These are phyloP conservation scores for Coregonus suidteri DNA, from an alignment of 2,797 vertebrate species.

Conservation along the genomic window DNA sequence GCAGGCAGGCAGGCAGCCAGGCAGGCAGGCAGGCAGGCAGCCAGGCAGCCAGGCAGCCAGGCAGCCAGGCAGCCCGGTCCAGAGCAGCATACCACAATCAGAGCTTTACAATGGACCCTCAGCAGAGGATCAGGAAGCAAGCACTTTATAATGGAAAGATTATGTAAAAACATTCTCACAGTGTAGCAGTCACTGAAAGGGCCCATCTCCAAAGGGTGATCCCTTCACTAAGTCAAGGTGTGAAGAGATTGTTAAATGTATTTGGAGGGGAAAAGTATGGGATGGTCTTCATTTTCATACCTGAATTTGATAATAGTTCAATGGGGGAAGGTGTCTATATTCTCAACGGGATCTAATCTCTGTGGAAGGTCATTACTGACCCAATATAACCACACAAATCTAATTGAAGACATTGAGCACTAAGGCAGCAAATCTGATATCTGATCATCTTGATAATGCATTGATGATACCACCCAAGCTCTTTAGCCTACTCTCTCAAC, in stretches of 20 bases:
- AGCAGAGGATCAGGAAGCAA: constrained; percentile 32
- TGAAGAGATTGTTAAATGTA: constrained; percentile 1
- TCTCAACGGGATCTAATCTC: too few relatives aligned
- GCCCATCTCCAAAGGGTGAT: not conserved
- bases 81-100: not conserved
- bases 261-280: too few relatives aligned
- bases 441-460: constrained; percentile 64
- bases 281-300: too few relatives aligned
- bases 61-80: not conserved
- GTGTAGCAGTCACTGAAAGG: constrained; percentile 13
- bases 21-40: too few relatives aligned
- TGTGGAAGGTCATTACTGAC: too few relatives aligned
- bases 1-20: too few relatives aligned
- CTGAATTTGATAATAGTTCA: too few relatives aligned
- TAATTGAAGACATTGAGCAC: constrained; percentile 36
- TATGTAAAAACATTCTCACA: constrained; percentile 43
- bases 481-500: too few relatives aligned
- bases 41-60: too few relatives aligned
- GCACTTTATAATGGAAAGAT: constrained; percentile 55
- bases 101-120: constrained; percentile 29
- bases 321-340: too few relatives aligned
- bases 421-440: constrained; percentile 47
- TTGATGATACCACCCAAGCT: not conserved
- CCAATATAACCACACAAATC: too few relatives aligned
- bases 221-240: too few relatives aligned